phyloP scores from a whole-genome alignment of 37 sponge, comb jelly and placozoan genomes.

The Cliona cf. orientalis region DNA sequence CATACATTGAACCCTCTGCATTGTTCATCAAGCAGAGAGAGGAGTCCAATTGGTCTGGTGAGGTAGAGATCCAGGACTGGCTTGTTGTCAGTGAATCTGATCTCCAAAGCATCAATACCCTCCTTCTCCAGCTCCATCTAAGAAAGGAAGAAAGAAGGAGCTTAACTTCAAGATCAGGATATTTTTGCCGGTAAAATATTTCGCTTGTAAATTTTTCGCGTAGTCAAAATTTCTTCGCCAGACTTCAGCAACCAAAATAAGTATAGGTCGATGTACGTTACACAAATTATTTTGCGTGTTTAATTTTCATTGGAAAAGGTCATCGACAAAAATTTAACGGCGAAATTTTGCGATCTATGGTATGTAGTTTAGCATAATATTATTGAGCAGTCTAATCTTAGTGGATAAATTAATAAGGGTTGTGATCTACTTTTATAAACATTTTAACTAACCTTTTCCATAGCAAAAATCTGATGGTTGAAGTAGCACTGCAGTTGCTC shows the following conservation, averaged over 20 bases:
- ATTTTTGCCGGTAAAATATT: too few species aligned
- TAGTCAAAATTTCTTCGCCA: too few species aligned
- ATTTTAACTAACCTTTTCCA: constrained; percentile 77
- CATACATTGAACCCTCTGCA: constrained; percentile 69
- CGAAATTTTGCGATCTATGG: too few species aligned
- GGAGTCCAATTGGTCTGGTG: constrained; percentile 68
- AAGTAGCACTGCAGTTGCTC: constrained; percentile 90
- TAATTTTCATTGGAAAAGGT: too few species aligned
- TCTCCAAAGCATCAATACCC: constrained; percentile 69
- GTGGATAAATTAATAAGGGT: neutral
- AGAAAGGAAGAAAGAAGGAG: neutral
- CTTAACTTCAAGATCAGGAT: too few species aligned
- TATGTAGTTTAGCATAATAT: too few species aligned
- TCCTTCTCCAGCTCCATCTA: constrained; percentile 75
- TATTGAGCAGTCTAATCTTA: too few species aligned
- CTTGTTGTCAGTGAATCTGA: constrained; percentile 67
- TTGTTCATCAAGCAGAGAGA: constrained; percentile 84
- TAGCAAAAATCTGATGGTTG: constrained; percentile 85
- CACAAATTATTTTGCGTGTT: too few species aligned
- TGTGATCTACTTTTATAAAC: neutral
- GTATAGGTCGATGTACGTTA: too few species aligned
- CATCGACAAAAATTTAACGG: too few species aligned
- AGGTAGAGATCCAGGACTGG: constrained; percentile 76
- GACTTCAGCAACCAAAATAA: too few species aligned
- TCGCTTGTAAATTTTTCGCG: too few species aligned